Percentiles rank a stretch among this genome's conserved stretches.
These are phyloP conservation scores for Aegotheles bennettii DNA, from an alignment of 2,113 vertebrate genomes.

Conservation along the genomic window DNA sequence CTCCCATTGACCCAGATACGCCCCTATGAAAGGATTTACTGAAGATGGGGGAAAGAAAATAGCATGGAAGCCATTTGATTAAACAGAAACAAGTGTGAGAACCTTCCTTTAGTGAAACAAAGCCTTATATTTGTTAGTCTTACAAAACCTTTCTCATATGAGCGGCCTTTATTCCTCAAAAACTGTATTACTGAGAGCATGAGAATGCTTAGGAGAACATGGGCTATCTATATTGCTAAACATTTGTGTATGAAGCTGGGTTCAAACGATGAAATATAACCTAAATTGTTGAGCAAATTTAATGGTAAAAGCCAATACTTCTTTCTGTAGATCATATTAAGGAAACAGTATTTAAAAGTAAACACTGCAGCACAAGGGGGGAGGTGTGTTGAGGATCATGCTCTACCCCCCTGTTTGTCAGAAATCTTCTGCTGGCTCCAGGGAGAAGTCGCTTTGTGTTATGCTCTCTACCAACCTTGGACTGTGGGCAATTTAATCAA, in stretches of 20 bases:
- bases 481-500: slow-evolving; percentile 35
- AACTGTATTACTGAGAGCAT: not conserved
- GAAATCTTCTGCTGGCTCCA: not conserved
- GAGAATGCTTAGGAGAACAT: not conserved
- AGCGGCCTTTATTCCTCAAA: not conserved
- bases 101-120: not conserved
- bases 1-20: not conserved
- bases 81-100: not conserved
- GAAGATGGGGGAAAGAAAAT: not conserved
- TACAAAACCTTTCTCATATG: not conserved
- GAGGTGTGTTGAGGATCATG: not conserved
- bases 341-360: not conserved
- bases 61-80: not conserved
- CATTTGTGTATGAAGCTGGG: not conserved
- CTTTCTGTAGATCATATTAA: not conserved
- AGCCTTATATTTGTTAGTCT: not conserved
- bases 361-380: not conserved
- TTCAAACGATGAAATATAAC: not conserved
- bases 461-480: slow-evolving; percentile 15
- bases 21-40: not conserved
- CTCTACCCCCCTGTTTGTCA: not conserved
- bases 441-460: not conserved
- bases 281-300: not conserved
- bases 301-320: not conserved
- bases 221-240: not conserved